Conservation (phyloP, 2,888 invertebrate genomes). For the Drosophila meridionalis region DNA sequence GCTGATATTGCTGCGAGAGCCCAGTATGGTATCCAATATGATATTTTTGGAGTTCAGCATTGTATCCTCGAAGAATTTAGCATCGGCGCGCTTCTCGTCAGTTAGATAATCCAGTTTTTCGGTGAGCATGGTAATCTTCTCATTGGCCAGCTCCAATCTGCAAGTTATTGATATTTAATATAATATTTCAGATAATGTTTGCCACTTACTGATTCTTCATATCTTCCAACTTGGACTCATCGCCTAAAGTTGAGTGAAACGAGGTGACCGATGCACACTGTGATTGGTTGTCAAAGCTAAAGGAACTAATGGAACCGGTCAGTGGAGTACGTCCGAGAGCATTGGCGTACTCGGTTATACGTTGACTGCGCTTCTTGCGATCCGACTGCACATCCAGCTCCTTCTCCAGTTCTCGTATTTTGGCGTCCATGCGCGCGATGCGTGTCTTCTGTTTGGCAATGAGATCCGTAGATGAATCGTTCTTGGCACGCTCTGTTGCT, state of each 20-base stretch:
- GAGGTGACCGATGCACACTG: conserved; percentile 46
- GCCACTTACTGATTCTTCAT: conserved; percentile 80
- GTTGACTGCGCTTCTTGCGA: conserved; percentile 82
- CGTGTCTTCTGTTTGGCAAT: conserved; percentile 79
- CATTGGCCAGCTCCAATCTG: conserved; percentile 82
- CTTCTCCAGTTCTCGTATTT: conserved; percentile 81
- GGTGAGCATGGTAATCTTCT: conserved; percentile 81
- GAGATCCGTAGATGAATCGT: conserved; percentile 69
- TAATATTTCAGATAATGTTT: too few species aligned
- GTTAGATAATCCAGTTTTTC: conserved; percentile 79
- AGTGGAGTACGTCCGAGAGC: conserved; percentile 68
- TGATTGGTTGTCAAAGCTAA: conserved; percentile 82
- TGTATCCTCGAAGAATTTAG: conserved; percentile 81
- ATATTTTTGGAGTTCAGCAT: conserved; percentile 80
- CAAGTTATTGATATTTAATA: background rate
- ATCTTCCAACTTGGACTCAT: conserved; percentile 63
- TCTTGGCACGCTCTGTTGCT: conserved; percentile 72
- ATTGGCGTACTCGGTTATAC: conserved; percentile 82
- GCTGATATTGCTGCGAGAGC: conserved; percentile 30
- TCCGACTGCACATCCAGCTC: conserved; percentile 78
- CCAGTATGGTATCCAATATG: conserved; percentile 78
- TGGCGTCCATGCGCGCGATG: conserved; percentile 80
- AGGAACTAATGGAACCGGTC: conserved; percentile 69
- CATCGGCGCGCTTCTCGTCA: conserved; percentile 82
- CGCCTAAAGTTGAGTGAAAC: conserved; percentile 20